Evolutionary conservation across 1,140 invertebrate genomes (phyloP), one percentile per base, ranked within the genome.

Genomic region (Eupristina koningsbergeri): DNA sequence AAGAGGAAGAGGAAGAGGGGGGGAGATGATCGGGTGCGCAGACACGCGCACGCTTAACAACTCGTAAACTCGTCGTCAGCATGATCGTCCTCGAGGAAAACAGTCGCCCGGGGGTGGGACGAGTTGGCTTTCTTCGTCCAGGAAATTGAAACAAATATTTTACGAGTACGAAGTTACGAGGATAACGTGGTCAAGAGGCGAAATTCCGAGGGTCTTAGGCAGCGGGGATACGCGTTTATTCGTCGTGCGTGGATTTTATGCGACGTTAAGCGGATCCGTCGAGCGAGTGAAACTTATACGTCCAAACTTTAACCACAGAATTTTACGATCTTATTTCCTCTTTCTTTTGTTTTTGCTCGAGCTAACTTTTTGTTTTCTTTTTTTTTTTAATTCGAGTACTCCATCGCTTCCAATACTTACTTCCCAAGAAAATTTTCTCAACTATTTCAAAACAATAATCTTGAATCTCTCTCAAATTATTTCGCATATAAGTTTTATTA

Each of bases 61-160:
- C 88, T 88, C 89, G 86, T 89, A 89, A 90, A 90, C 87, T 88
- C 86, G 87, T 88, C 86, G 63, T 64, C 36, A 19, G 47, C 79
- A 69, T 67, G 71, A 67, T 80, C 61, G 45, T 84, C 63, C 73
- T 29, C 22, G n/a, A 22, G 61, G 31, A 71, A 71, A 71, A 71
- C 36, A 53, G 78, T 61, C 75, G 75, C n/a, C n/a, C 74, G 50
- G 50, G 22, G 45, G 47, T 29, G 13, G 79, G 69, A 81, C 67
- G 85, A 69, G 34, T 26, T 31, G 34, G 17, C 50, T 85, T 87
- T 83, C 81, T 84, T 81, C 82, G 75, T 73, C 78, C 84, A 81
- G 86, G 86, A 89, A 88, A 90, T 90, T 88, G 87, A 89, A 89
- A 90, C 88, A 88, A 90, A 90, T 90, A 90, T 90, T 90, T 90